phyloP scores from a whole-genome alignment of 1,140 invertebrate species.

The Dufourea novaeangliae region DNA sequence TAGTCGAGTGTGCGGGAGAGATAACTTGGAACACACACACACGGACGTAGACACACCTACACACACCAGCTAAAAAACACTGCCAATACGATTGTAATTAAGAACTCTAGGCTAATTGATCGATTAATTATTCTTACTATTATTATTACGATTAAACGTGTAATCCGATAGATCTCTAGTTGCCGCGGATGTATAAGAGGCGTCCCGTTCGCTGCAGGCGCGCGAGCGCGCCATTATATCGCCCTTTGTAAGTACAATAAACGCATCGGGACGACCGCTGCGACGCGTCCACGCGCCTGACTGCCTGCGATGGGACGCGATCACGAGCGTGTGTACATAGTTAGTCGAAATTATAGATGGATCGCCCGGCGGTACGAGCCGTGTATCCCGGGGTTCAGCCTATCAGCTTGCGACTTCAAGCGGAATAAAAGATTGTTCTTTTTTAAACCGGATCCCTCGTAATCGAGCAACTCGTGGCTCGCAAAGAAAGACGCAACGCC shows the following conservation, averaged over 20 bases:
- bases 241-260: not conserved
- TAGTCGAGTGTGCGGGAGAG: not conserved
- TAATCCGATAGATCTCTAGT: constrained; percentile 68
- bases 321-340: constrained; percentile 56
- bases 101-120: constrained; percentile 69
- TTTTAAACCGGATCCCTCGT: constrained; percentile 18
- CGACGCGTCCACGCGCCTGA: constrained; percentile 1
- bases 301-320: not conserved
- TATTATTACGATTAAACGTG: constrained; percentile 62
- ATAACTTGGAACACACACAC: constrained; percentile 8
- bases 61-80: constrained; percentile 80
- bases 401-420: constrained; percentile 33
- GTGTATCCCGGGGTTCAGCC: constrained; percentile 5
- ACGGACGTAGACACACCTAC: constrained; percentile 62
- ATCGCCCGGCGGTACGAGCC: constrained; percentile 6
- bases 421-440: constrained; percentile 22
- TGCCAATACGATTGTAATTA: constrained; percentile 80
- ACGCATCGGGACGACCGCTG: too few species aligned
- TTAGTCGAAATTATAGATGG: constrained; percentile 65
- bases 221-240: not conserved
- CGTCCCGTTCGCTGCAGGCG: constrained; percentile 6
- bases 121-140: constrained; percentile 68
- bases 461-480: constrained; percentile 4
- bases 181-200: constrained; percentile 32
- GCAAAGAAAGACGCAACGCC: not conserved